Base-by-base conservation (phyloP, 2,113 vertebrate genomes). In the Sceloporus tristichus region DNA sequence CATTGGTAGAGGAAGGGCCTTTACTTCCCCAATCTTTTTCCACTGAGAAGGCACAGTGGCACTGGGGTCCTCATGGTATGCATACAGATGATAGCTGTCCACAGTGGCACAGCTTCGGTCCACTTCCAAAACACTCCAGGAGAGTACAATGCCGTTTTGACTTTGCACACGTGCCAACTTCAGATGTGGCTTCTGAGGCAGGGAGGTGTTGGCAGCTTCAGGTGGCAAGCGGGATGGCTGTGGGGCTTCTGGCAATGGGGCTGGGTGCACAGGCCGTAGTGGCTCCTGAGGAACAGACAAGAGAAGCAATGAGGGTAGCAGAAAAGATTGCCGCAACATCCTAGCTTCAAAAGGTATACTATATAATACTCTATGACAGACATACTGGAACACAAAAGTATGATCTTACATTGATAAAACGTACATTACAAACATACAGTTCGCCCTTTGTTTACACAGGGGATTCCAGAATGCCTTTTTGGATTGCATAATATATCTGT, bases 1-100 rank as follows among this genome's bases (percentile, higher is more conserved):
- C 99, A 99, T 99, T 5, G 99, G 99, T 38, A 99, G 93, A 0
- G 99, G 98, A 34, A 99, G 97, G 1, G 98, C 99, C 90, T 99
- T 99, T 79, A 99, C 98, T 90, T 99, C 99, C 16, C 99, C 99
- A 0, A 99, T 99, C 96, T 99, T 99, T 94, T 99, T 99, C 99
- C 99, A 99, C 85, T 99, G 98, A 11, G 97, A 98, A 90, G 97
- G 92, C 91, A 96, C 89, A 14, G 96, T 98, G 92, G 97, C 96
- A 88, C 96, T 90, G 2, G 97, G 97, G 48, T 98, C 97, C 95
- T 98, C 97, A 0, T 98, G 97, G 92, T 87, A 99, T 90, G 99
- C 99, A 6, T 99, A 99, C 73, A 99, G 98, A 94, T 99, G 98
- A 94, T 99, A 99, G 96, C 98, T 99, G 93, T 99, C 98, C 62